A percentile compares a stretch with the other conserved stretches of the same genome.
Evolutionary conservation across 1,140 invertebrate genomes (phyloP).

Genomic region (Drosophila insularis): DNA sequence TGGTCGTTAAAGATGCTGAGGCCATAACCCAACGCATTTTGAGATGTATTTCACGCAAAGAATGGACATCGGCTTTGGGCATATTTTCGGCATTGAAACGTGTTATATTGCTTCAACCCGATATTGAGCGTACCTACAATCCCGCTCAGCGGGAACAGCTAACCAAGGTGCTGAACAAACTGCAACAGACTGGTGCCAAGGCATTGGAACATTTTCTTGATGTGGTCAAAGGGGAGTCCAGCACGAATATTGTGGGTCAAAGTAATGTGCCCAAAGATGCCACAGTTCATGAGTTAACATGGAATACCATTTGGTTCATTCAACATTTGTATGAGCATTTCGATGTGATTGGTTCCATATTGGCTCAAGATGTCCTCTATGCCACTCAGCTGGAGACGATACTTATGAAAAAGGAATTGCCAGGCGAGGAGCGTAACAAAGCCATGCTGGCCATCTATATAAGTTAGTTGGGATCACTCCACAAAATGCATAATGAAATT

Average conservation of each 20-base stretch:
- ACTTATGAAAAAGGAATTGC: slow-evolving; percentile 83
- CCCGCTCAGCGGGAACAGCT: slow-evolving; percentile 88
- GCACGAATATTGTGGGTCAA: slow-evolving; percentile 86
- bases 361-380: slow-evolving; percentile 86
- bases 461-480: slow-evolving; percentile 83
- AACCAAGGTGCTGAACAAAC: slow-evolving; percentile 88
- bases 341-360: slow-evolving; percentile 88
- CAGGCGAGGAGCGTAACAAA: slow-evolving; percentile 84
- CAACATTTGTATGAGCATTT: slow-evolving; percentile 92
- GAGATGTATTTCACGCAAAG: slow-evolving; percentile 90
- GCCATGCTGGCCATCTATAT: slow-evolving; percentile 90
- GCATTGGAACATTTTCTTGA: slow-evolving; percentile 97
- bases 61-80: slow-evolving; percentile 91
- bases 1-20: slow-evolving; percentile 87
- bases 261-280: slow-evolving; percentile 92
- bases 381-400: slow-evolving; percentile 82
- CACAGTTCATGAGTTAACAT: slow-evolving; percentile 97
- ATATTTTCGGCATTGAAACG: slow-evolving; percentile 95
- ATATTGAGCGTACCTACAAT: slow-evolving; percentile 92
- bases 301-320: slow-evolving; percentile 94
- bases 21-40: slow-evolving; percentile 90
- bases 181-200: slow-evolving; percentile 91
- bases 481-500: neutral
- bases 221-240: slow-evolving; percentile 92
- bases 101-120: slow-evolving; percentile 90